Conservation (phyloP, 2,888 invertebrate species). For the Polydrusus cervinus region DNA sequence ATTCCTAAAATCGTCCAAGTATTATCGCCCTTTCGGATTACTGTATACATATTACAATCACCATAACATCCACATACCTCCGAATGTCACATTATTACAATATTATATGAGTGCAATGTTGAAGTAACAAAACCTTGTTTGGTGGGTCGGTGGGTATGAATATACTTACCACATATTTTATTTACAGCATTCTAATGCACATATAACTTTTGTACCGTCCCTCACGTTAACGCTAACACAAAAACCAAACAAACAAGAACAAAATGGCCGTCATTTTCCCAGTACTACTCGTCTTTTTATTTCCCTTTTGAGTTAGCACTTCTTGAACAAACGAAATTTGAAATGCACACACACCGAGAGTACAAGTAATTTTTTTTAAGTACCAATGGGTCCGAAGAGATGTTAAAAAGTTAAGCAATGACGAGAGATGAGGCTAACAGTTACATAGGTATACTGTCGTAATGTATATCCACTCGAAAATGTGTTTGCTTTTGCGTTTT, state of each 20-base stretch:
- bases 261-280: slow-evolving; percentile 41
- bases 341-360: not conserved
- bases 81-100: too few relatives aligned
- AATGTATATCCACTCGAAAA: slow-evolving; percentile 1
- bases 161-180: not conserved
- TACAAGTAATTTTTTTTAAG: slow-evolving; percentile 6
- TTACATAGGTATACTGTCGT: not conserved
- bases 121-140: too few relatives aligned
- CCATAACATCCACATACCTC: too few relatives aligned
- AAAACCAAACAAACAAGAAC: slow-evolving; percentile 31
- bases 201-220: not conserved
- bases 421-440: slow-evolving; percentile 12
- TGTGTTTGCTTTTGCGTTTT: not conserved
- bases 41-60: too few relatives aligned
- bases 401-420: slow-evolving; percentile 15
- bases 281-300: slow-evolving; percentile 41
- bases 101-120: too few relatives aligned
- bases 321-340: slow-evolving; percentile 30
- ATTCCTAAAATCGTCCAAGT: too few relatives aligned
- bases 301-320: slow-evolving; percentile 42
- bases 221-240: slow-evolving; percentile 20
- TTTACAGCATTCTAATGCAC: slow-evolving; percentile 1
- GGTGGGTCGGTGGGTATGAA: too few relatives aligned
- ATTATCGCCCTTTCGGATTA: too few relatives aligned
- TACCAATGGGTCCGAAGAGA: not conserved